A percentile compares a stretch with the other conserved stretches of the same genome.
phyloP scores from a whole-genome alignment of 2,113 vertebrate genomes.

The Pelecanus crispus region DNA sequence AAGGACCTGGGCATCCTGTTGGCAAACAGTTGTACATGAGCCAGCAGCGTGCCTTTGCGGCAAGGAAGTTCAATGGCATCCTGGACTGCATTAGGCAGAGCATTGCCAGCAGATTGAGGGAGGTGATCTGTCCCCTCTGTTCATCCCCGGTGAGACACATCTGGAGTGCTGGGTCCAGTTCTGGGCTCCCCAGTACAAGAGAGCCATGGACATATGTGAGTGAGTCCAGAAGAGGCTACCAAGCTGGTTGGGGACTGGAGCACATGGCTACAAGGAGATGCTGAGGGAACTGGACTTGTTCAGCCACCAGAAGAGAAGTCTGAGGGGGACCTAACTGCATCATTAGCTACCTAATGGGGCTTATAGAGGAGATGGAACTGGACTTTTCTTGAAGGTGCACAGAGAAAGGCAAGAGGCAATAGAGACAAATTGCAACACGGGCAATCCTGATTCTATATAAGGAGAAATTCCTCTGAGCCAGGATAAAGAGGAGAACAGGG shows the following conservation, averaged over 20 bases:
- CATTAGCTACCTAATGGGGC: not conserved
- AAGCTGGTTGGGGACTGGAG: not conserved
- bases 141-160: not conserved
- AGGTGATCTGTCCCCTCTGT: not conserved
- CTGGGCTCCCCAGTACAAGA: not conserved
- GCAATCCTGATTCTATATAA: not conserved
- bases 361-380: not conserved
- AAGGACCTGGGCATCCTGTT: not conserved
- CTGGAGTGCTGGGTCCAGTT: not conserved
- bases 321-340: not conserved
- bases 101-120: not conserved
- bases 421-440: not conserved
- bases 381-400: not conserved
- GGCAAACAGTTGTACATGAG: not conserved
- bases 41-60: not conserved
- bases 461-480: not conserved
- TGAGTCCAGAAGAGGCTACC: not conserved
- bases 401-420: not conserved
- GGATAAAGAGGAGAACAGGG: not conserved
- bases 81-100: not conserved
- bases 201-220: not conserved
- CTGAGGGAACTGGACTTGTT: not conserved
- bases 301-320: not conserved
- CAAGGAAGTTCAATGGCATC: not conserved
- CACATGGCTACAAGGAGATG: not conserved